Base-by-base conservation (phyloP, 2,113 vertebrate species). In the Cepphus grylle region DNA sequence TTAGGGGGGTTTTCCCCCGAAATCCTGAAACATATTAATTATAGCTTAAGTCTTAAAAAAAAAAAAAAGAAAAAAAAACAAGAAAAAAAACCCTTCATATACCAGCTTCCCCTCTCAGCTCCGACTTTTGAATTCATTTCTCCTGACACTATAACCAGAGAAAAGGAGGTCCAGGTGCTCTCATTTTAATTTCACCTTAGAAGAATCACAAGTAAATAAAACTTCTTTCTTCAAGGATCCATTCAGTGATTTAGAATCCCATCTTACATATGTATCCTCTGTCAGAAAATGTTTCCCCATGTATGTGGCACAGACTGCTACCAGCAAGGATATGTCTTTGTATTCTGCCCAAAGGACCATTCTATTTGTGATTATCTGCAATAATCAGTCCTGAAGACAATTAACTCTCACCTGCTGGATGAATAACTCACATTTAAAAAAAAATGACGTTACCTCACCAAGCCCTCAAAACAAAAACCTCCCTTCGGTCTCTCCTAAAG, bases 21-120 rank as follows among this genome's bases (percentile, higher is more conserved):
- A 91, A 70, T 42, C 34, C 30, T 88, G 82, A 90, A 92, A 93
- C 10, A 80, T 73, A 88, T 73, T 90, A 56, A 94, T 93, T 90
- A 94, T 38, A 83, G 49, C 86, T 92, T 55, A 89, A 67, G 36
- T 47, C 11, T 50, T 30, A 30, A 32, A 36, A 45, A 50, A 19
- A 55, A 49, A 40, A 47, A n/a, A n/a, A 55, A 32, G 27, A 32
- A 50, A 32, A 34, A 62, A 40, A 90, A 32, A 56, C 8, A 11
- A 56, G 36, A 22, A 49, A 56, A 56, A 49, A 11, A 38, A 43
- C 7, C 26, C 16, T n/a, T 59, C 8, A 2, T 29, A 50, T 49
- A 71, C 59, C 59, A 73, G 62, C 69, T 45, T 81, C n/a, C 29
- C 61, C 66, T 81, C 69, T 81, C 36, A 78, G 29, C 23, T 81